Evolutionary conservation across 2,888 invertebrate species (phyloP).

Genomic region (Patella ulyssiponensis): DNA sequence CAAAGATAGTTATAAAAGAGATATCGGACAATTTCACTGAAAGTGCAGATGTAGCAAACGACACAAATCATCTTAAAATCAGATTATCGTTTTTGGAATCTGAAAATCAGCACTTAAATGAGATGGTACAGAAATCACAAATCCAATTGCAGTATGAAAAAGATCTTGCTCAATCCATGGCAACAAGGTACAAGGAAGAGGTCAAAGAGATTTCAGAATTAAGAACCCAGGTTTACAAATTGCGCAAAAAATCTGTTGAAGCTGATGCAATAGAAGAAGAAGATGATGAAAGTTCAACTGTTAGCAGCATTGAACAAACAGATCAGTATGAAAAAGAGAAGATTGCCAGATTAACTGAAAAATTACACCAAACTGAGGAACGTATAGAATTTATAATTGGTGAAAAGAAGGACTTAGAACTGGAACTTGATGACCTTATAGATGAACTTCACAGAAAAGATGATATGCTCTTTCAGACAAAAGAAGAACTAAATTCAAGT

Average conservation of each 20-base stretch:
- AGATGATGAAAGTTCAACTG: background rate
- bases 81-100: background rate
- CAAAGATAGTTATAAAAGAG: background rate
- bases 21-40: background rate
- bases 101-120: slow-evolving; percentile 7
- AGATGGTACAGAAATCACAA: slow-evolving; percentile 14
- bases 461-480: slow-evolving; percentile 1
- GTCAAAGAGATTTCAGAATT: slow-evolving; percentile 1
- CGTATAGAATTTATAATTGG: background rate
- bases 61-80: background rate
- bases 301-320: background rate
- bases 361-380: background rate
- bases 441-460: background rate
- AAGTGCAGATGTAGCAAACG: background rate
- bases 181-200: background rate
- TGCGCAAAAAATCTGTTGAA: background rate
- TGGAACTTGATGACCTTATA: background rate
- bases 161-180: background rate
- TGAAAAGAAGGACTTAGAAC: slow-evolving; percentile 1
- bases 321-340: background rate
- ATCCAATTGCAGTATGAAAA: slow-evolving; percentile 15
- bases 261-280: background rate
- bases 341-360: slow-evolving; percentile 3
- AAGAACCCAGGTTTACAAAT: background rate
- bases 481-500: background rate